Base-by-base conservation (phyloP, 2,797 vertebrate genomes). In the Fratercula arctica region DNA sequence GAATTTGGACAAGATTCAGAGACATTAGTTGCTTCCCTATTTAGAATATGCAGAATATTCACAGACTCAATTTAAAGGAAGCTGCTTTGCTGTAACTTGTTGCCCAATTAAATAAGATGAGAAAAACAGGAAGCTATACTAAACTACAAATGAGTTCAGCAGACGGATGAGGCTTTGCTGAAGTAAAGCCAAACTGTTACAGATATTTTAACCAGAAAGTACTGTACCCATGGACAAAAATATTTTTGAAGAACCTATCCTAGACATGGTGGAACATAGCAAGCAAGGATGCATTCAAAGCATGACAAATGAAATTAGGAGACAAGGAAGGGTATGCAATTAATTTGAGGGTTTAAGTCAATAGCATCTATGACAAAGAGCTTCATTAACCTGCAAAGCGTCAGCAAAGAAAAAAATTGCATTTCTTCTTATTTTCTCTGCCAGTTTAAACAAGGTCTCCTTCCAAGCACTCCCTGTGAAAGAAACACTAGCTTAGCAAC, bases 41-140 rank as follows among this genome's bases (percentile, higher is more conserved):
- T 94, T 93, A 68, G 29, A 80, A 50, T 41, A 82, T 26, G 66
- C 25, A 68, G 37, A 59, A 54, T 37, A 72, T 61, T 82, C 56
- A 85, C 37, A 43, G 78, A 93, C 85, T 83, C 68, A 54, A 37
- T 89, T 93, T 89, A 87, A 95, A 96, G 78, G 88, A 93, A 89
- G 68, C 35, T 87, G 86, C 35, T 94, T 54, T 92, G 84, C 64
- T 96, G 84, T 75, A 95, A 85, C 75, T 82, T 77, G 57, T 94
- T 92, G 72, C 81, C 35, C 74, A 94, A 75, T 92, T 77, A 94
- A 82, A 60, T 69, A 57, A 89, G 57, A 79, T 69, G 61, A 89
- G 54, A 79, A 95, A 94, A 96, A 66, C 84, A 94, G 92, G 86
- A 96, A 96, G 75, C 91, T 87, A 31, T 26, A 64, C 51, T 28